Evolutionary conservation across 1,140 invertebrate genomes (phyloP), one percentile per base, ranked within the genome.

Genomic region (Drosophila arawakana): DNA sequence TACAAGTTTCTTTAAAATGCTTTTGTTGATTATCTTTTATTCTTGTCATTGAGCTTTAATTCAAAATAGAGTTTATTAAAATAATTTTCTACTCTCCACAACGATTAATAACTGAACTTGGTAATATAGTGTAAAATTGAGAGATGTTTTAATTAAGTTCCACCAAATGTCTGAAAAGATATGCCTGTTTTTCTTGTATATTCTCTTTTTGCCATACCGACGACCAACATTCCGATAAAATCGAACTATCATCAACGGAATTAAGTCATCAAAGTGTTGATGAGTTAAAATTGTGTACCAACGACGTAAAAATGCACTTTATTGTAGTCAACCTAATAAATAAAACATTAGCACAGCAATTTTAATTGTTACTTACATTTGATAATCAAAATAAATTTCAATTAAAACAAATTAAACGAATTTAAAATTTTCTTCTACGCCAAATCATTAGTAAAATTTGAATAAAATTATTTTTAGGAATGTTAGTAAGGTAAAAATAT

Each of bases 61-160:
- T 10, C 13, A 3, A 1, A 2, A 18, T 18, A 25, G 21, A 50
- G 5, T 54, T 13, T n/a, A 54, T 9, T 15, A 37, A n/a, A 7
- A 54, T 41, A 6, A 10, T 15, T 55, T 13, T 41, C 35, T 21
- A 15, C 10, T 21, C 41, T 41, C 6, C n/a, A n/a, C 41, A 41
- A 5, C 15, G 15, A 41, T 41, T 57, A 7, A 13, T 41, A 11
- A 11, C 10, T 41, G 9, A 41, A 41, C 3, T 0, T 25, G 54
- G 41, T 57, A 41, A 43, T 41, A 57, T 21, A 39, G 10, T 11
- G 9, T 9, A 9, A 8, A 57, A 41, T 2, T 11, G 1, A 41
- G 54, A 57, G 41, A 41, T 43, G 54, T 13, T 43, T 57, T 55
- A 57, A 66, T 55, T 44, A 35, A 58, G 34, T 49, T 11, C 1